phyloP scores from a whole-genome alignment of 2,113 vertebrate species.

The Ciconia stormi region DNA sequence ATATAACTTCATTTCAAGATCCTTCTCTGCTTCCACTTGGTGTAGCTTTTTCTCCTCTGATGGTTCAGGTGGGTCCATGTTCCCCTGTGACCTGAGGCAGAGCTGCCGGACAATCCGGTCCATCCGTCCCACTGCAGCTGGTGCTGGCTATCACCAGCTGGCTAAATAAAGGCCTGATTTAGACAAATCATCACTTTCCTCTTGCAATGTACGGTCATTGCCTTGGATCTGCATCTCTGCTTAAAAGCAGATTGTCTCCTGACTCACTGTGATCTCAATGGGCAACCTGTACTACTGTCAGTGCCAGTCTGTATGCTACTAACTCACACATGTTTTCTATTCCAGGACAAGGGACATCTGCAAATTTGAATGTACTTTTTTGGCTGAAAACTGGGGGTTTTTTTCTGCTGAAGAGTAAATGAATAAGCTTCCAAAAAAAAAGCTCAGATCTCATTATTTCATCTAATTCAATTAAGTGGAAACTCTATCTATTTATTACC shows the following conservation, averaged over 20 bases:
- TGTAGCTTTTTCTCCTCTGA: too few relatives aligned
- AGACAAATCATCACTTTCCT: background rate
- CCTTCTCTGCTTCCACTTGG: background rate
- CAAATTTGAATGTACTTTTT: background rate
- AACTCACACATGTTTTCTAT: background rate
- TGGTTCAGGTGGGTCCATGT: background rate
- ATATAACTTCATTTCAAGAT: background rate
- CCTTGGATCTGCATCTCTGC: background rate
- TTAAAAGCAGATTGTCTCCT: background rate
- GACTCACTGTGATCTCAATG: background rate
- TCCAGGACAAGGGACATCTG: background rate
- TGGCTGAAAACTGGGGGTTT: background rate
- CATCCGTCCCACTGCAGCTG: background rate
- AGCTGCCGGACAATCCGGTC: background rate
- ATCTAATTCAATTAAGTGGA: background rate
- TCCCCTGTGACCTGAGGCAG: background rate
- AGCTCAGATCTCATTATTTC: background rate
- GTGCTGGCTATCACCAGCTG: background rate
- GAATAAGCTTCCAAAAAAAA: background rate
- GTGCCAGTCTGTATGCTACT: background rate
- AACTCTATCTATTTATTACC: background rate
- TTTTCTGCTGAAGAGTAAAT: background rate
- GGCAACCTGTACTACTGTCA: background rate
- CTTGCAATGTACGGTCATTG: background rate
- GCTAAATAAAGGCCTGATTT: constrained; percentile 24